Conservation (phyloP, 2,113 vertebrate genomes). For the Greenwoodochromis staneri region DNA sequence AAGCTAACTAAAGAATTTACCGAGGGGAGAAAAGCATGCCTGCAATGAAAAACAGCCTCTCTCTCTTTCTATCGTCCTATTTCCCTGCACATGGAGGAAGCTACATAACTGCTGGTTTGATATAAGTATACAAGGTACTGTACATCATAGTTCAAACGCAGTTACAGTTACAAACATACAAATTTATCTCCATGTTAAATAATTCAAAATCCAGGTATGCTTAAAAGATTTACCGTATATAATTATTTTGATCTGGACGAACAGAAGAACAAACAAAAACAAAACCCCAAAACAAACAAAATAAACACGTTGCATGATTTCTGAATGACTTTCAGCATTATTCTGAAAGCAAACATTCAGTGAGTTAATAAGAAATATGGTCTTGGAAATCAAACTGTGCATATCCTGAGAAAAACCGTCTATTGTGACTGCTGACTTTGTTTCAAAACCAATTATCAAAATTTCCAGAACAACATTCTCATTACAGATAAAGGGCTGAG, state of each 20-base stretch:
- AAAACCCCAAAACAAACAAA: background rate
- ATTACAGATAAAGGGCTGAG: background rate
- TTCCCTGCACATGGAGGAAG: background rate
- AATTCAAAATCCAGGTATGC: background rate
- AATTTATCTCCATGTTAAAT: background rate
- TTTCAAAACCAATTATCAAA: background rate
- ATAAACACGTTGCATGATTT: background rate
- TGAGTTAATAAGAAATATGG: background rate
- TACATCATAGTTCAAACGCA: background rate
- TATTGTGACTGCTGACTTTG: background rate
- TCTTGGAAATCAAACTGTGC: background rate
- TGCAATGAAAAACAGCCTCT: constrained; percentile 20
- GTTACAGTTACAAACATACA: background rate
- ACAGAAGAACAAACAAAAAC: background rate
- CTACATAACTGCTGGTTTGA: background rate
- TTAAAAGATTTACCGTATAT: background rate
- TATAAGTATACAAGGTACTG: background rate
- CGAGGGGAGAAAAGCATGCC: background rate
- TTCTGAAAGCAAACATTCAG: background rate
- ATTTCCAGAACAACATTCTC: background rate
- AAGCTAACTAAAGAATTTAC: constrained; percentile 46
- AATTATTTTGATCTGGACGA: background rate
- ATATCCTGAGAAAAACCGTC: background rate
- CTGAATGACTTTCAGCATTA: background rate
- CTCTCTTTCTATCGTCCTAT: background rate